phyloP scores from a whole-genome alignment of 2,797 vertebrate genomes.

The Threskiornis aethiopicus region DNA sequence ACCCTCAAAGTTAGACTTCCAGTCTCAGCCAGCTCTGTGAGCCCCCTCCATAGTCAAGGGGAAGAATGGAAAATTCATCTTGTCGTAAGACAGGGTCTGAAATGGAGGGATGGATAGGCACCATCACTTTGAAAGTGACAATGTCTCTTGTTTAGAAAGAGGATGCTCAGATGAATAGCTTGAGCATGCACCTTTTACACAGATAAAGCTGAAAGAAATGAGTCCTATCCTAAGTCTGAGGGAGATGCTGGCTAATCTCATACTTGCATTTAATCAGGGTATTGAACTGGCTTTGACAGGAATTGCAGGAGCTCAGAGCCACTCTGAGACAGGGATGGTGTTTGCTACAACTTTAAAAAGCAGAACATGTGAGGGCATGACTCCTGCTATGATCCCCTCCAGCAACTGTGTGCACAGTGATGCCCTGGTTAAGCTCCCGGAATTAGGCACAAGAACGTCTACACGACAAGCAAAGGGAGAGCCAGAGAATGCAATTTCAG shows the following conservation, averaged over 20 bases:
- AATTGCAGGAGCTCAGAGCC: background rate
- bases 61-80: background rate
- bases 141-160: background rate
- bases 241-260: slow-evolving; percentile 19
- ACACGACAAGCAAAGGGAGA: background rate
- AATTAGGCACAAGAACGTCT: slow-evolving; percentile 19
- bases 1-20: background rate
- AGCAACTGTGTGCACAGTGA: background rate
- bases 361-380: slow-evolving; percentile 13
- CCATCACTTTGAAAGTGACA: background rate
- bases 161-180: background rate
- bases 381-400: slow-evolving; percentile 20
- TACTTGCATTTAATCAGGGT: slow-evolving; percentile 38
- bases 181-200: background rate
- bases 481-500: slow-evolving; percentile 30
- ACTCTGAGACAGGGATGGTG: background rate
- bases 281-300: slow-evolving; percentile 48
- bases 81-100: background rate
- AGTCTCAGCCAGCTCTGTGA: background rate
- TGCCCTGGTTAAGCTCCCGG: slow-evolving; percentile 15
- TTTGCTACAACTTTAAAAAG: slow-evolving; percentile 22
- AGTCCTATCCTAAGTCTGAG: background rate
- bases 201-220: background rate
- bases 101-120: background rate
- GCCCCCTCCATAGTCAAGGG: background rate